A percentile compares a stretch with the other conserved stretches of the same genome.
These are phyloP conservation scores for Microchrysa polita DNA, from an alignment of 2,888 invertebrate genomes.

Conservation along the genomic window DNA sequence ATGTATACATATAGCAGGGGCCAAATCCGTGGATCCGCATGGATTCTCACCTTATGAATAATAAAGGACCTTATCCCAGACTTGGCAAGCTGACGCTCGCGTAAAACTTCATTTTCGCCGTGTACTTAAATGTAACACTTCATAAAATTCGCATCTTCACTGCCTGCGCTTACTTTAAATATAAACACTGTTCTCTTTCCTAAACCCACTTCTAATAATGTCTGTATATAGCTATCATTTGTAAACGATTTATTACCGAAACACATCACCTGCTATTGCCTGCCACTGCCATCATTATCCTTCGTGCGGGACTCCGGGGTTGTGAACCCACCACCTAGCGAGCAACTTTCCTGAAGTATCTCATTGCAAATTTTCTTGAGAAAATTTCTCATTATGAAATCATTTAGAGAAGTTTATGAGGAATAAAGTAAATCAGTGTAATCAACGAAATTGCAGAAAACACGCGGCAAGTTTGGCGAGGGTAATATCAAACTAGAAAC, in stretches of 20 bases:
- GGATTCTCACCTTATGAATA: too few species aligned
- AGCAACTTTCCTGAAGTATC: neutral
- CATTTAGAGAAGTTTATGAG: conserved; percentile 41
- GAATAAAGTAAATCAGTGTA: conserved; percentile 42
- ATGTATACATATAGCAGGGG: too few species aligned
- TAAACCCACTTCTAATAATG: too few species aligned
- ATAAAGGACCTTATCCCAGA: too few species aligned
- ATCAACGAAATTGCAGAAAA: conserved; percentile 5
- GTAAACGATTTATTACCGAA: conserved; percentile 31
- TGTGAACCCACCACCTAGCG: neutral
- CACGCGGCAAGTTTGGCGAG: conserved; percentile 28
- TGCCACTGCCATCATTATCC: neutral
- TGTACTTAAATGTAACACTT: too few species aligned
- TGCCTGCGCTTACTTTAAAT: too few species aligned
- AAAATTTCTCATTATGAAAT: conserved; percentile 41
- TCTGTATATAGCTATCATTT: conserved; percentile 25
- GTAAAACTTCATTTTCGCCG: too few species aligned
- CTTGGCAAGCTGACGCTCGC: too few species aligned
- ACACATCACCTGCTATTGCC: conserved; percentile 17
- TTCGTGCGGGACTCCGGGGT: neutral
- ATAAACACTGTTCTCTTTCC: too few species aligned
- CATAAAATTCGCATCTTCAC: too few species aligned
- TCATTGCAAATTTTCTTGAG: conserved; percentile 19
- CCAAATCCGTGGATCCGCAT: too few species aligned
- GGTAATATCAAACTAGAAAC: conserved; percentile 35